phyloP scores from a whole-genome alignment of 2,888 invertebrate genomes.

The Eumacrocentrus americanus region DNA sequence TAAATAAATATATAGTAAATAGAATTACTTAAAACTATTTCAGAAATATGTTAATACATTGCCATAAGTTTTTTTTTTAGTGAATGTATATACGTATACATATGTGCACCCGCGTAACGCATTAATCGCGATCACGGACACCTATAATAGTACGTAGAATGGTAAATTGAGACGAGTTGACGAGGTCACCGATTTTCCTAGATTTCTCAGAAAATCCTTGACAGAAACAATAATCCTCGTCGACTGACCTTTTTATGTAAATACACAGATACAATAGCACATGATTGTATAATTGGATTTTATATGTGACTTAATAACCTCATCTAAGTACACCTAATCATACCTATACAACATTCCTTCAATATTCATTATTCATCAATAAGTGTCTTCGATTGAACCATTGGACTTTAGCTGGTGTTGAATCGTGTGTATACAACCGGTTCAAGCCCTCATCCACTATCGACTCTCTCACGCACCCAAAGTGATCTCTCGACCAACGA shows the following conservation, averaged over 20 bases:
- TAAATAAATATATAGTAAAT: too few species aligned
- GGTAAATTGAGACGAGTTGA: slow-evolving; percentile 16
- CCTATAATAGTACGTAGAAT: slow-evolving; percentile 8
- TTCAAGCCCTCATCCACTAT: slow-evolving; percentile 11
- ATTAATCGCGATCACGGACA: slow-evolving; percentile 3
- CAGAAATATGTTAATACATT: neutral
- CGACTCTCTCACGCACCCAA: slow-evolving; percentile 11
- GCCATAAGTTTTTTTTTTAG: neutral
- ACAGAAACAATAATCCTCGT: slow-evolving; percentile 3
- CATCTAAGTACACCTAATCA: too few species aligned
- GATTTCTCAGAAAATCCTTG: slow-evolving; percentile 19
- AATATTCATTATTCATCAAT: neutral
- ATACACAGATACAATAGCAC: neutral
- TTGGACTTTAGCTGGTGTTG: neutral
- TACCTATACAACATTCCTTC: too few species aligned
- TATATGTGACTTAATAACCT: too few species aligned
- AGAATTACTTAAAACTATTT: too few species aligned
- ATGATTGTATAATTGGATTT: neutral
- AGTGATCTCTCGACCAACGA: neutral
- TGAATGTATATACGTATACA: neutral
- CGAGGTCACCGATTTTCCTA: slow-evolving; percentile 10
- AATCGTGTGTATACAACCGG: slow-evolving; percentile 12
- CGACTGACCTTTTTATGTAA: neutral
- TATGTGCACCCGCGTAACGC: neutral
- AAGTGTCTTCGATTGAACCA: neutral